phyloP scores from a whole-genome alignment of 2,888 invertebrate species.

The Thecophora atra region DNA sequence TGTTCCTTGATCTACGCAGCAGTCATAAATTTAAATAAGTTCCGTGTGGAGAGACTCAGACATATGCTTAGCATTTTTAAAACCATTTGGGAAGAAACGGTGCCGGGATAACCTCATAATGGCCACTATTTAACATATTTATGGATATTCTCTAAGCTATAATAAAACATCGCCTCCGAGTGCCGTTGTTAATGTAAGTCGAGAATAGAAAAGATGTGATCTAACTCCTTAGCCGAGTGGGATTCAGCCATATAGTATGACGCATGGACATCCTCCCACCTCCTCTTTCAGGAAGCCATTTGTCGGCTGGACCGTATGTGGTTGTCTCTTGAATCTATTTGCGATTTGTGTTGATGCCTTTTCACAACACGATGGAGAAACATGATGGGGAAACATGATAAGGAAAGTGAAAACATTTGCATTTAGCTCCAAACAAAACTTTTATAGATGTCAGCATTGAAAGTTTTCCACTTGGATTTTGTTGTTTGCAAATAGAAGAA shows the following conservation, averaged over 20 bases:
- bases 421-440: slow-evolving; percentile 1
- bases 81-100: background rate
- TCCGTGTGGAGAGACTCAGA: slow-evolving; percentile 37
- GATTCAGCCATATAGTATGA: background rate
- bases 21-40: slow-evolving; percentile 62
- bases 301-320: background rate
- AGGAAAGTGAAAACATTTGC: slow-evolving; percentile 23
- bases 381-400: slow-evolving; percentile 11
- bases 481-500: background rate
- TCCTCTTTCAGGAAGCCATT: background rate
- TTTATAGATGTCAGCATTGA: background rate
- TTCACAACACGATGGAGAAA: background rate
- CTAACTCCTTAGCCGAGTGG: no score
- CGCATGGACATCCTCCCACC: background rate
- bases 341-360: background rate
- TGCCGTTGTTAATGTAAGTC: slow-evolving; percentile 10
- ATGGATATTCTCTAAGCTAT: background rate
- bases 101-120: background rate
- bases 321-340: background rate
- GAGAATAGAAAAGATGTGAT: background rate
- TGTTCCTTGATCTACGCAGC: slow-evolving; percentile 3
- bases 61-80: background rate
- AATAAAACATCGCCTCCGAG: slow-evolving; percentile 1
- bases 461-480: slow-evolving; percentile 1
- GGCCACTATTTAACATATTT: slow-evolving; percentile 24